These are phyloP conservation scores for Ochropleura plecta DNA, from an alignment of 2,888 invertebrate species.

Conservation along the genomic window DNA sequence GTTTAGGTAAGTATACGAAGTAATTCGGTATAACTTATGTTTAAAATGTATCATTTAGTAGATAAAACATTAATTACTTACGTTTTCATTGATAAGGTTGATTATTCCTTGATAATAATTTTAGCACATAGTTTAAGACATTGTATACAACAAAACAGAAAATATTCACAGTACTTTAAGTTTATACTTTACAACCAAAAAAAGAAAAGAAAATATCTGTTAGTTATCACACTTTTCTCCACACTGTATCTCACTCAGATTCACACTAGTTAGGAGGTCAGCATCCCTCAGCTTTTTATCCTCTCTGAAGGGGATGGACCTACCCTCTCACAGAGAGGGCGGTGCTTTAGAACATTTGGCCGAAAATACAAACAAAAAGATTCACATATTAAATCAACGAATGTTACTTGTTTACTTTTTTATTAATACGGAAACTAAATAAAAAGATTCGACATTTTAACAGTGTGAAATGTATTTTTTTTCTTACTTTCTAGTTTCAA, in stretches of 20 bases:
- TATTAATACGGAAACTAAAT: not conserved
- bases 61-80: slow-evolving; percentile 35
- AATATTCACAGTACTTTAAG: not conserved
- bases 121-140: slow-evolving; percentile 3
- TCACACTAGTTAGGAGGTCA: slow-evolving; percentile 75
- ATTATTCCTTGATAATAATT: slow-evolving; percentile 5
- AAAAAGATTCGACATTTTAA: not conserved
- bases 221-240: slow-evolving; percentile 14
- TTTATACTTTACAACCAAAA: not conserved
- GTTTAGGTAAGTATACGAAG: not conserved
- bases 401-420: not conserved
- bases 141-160: not conserved
- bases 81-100: slow-evolving; percentile 7
- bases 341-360: slow-evolving; percentile 67
- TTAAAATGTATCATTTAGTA: too few species aligned
- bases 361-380: slow-evolving; percentile 51
- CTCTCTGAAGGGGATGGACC: slow-evolving; percentile 78
- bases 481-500: too few species aligned
- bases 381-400: slow-evolving; percentile 16
- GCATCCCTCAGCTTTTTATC: slow-evolving; percentile 85
- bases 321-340: slow-evolving; percentile 79
- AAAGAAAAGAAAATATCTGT: not conserved
- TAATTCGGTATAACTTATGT: too few species aligned
- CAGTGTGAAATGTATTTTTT: too few species aligned
- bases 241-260: slow-evolving; percentile 42